Base-by-base conservation (phyloP, 2,888 invertebrate genomes). In the Xestia xanthographa region DNA sequence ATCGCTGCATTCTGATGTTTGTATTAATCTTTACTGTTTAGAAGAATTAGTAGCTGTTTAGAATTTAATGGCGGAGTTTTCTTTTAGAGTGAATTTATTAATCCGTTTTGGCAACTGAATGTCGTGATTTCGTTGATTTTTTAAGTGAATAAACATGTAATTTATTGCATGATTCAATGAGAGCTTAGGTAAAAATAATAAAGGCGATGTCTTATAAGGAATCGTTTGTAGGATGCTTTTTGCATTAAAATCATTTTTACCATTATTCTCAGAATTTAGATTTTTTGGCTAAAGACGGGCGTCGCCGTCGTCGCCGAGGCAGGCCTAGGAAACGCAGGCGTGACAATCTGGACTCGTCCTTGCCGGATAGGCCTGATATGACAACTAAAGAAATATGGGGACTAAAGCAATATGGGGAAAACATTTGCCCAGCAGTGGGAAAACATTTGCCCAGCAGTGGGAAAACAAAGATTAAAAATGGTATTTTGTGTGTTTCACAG, bases 11-110 rank as follows among this genome's bases (percentile, higher is more conserved):
- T 82, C 11, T 66, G 75, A 62, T 77, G 79, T 75, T 78, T 12
- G 77, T 75, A 87, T 89, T 88, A 87, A 86, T 87, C 48, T 74
- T 65, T 56, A 67, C 70, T 77, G 74, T 84, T 86, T 66, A 65
- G 1, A 82, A 72, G 80, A 86, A 84, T 81, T 86, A 88, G 77
- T 81, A 26, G 60, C 67, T 82, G 80, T 84, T 80, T 83, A 14
- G n/a, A 63, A 66, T 72, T 72, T 74, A 66, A 74, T 72, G 79
- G 56, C 0, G 26, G 26, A 26, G 22, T 62, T 62, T 34, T 12
- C 69, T 76, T 77, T 53, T 74, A 22, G 9, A 0, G 34, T 72
- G 72, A 83, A 48, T 68, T 68, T 65, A 78, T 68, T 69, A 63
- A 83, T 77, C 66, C n/a, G 9, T 58, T 50, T 60, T 62, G 65